These are phyloP conservation scores for Triplophysa rosa DNA, from an alignment of 2,113 vertebrate species.

Conservation along the genomic window DNA sequence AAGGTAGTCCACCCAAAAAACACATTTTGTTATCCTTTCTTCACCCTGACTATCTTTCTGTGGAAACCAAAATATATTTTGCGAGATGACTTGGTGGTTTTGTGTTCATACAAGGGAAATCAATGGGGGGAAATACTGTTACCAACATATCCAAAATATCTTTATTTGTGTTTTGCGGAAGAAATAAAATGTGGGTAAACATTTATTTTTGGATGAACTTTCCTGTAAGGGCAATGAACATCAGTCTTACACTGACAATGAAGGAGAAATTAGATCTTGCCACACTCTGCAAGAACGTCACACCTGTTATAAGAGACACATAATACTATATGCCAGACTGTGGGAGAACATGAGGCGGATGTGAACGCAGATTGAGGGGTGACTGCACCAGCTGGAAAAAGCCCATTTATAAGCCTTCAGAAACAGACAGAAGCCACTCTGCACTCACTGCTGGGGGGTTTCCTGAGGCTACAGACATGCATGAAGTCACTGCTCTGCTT, in stretches of 20 bases:
- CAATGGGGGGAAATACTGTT: no score
- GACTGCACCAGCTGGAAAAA: slow-evolving; percentile 41
- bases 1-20: no score
- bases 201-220: no score
- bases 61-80: no score
- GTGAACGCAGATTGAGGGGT: slow-evolving; percentile 39
- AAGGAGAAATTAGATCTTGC: slow-evolving; percentile 60
- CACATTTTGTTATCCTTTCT: no score
- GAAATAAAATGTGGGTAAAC: no score
- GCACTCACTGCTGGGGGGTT: not conserved
- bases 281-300: slow-evolving; percentile 61
- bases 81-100: no score
- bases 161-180: no score
- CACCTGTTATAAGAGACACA: slow-evolving; percentile 72
- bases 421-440: not conserved
- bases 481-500: not conserved
- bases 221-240: not conserved
- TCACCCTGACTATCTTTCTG: no score
- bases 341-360: slow-evolving; percentile 37
- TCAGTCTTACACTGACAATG: slow-evolving; percentile 40
- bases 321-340: slow-evolving; percentile 57
- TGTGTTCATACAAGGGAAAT: no score
- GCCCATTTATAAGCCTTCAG: slow-evolving; percentile 13
- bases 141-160: no score
- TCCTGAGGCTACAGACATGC: slow-evolving; percentile 7